Evolutionary conservation across 2,888 invertebrate genomes (phyloP).

Genomic region (Amitus sp.): DNA sequence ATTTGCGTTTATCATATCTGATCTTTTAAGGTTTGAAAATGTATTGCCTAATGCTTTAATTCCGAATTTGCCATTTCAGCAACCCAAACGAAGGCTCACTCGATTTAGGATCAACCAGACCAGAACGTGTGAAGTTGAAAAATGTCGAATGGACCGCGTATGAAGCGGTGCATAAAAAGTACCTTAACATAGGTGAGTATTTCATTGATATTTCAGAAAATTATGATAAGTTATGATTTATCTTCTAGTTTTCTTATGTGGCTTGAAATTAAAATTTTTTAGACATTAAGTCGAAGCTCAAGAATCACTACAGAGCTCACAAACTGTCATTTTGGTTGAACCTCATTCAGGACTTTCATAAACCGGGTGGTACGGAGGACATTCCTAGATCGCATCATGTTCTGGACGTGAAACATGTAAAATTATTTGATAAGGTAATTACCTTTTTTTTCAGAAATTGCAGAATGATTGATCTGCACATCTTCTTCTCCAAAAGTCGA

Average conservation of each 20-base stretch:
- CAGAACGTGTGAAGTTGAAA: constrained; percentile 83
- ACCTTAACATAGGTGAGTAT: constrained; percentile 83
- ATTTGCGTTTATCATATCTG: too few relatives aligned
- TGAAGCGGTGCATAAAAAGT: constrained; percentile 92
- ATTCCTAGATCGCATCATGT: constrained; percentile 88
- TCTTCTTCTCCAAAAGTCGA: too few relatives aligned
- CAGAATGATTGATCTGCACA: too few relatives aligned
- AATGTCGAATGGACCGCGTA: constrained; percentile 95
- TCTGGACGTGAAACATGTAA: constrained; percentile 75
- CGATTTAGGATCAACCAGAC: constrained; percentile 73
- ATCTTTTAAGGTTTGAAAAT: too few relatives aligned
- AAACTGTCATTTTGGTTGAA: constrained; percentile 95
- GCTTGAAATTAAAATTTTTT: too few relatives aligned
- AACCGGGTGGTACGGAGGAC: constrained; percentile 87
- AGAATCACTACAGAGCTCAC: constrained; percentile 94
- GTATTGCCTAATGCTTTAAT: too few relatives aligned
- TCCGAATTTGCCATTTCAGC: constrained; percentile 70
- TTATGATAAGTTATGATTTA: too few relatives aligned
- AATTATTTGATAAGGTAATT: too few relatives aligned
- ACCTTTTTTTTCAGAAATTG: too few relatives aligned
- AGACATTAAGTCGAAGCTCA: constrained; percentile 91
- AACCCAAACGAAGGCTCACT: constrained; percentile 86
- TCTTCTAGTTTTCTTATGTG: too few relatives aligned
- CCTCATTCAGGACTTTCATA: constrained; percentile 90
- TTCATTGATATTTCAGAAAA: too few relatives aligned